Conservation (phyloP, 2,888 invertebrate genomes). For the Halictus quadricinctus region DNA sequence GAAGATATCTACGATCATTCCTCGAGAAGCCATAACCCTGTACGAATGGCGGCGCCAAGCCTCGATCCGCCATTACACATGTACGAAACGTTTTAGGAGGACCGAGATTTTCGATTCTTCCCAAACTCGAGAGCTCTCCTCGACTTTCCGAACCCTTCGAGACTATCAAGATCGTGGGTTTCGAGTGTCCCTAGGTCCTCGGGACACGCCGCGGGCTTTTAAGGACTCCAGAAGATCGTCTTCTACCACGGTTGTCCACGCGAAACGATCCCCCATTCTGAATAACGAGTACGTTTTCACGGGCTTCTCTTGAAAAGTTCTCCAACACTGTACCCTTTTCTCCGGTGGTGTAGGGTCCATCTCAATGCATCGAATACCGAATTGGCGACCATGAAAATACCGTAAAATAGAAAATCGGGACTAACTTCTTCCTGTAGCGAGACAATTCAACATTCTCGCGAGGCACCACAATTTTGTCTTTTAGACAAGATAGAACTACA, state of each 20-base stretch:
- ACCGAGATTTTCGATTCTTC: constrained; percentile 47
- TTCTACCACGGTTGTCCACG: constrained; percentile 17
- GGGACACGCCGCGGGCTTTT: constrained; percentile 24
- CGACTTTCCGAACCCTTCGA: constrained; percentile 27
- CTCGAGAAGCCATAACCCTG: neutral
- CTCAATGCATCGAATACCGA: neutral
- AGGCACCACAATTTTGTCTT: too few relatives aligned
- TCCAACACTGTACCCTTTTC: too few relatives aligned
- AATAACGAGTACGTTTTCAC: constrained; percentile 24
- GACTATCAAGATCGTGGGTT: constrained; percentile 39
- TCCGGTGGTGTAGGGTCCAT: too few relatives aligned
- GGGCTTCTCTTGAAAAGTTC: constrained; percentile 22
- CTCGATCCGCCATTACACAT: neutral
- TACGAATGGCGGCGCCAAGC: neutral
- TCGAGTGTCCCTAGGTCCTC: constrained; percentile 24
- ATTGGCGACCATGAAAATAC: neutral
- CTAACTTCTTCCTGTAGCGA: too few relatives aligned
- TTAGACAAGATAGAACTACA: too few relatives aligned
- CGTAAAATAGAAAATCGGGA: too few relatives aligned
- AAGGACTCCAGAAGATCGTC: constrained; percentile 32
- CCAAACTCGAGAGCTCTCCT: constrained; percentile 18
- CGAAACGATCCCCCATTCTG: constrained; percentile 28
- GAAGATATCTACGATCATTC: neutral
- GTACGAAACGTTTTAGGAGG: constrained; percentile 13
- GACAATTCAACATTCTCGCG: too few relatives aligned